These are phyloP conservation scores for Blennius ocellaris DNA, from an alignment of 2,113 vertebrate genomes.

Conservation along the genomic window DNA sequence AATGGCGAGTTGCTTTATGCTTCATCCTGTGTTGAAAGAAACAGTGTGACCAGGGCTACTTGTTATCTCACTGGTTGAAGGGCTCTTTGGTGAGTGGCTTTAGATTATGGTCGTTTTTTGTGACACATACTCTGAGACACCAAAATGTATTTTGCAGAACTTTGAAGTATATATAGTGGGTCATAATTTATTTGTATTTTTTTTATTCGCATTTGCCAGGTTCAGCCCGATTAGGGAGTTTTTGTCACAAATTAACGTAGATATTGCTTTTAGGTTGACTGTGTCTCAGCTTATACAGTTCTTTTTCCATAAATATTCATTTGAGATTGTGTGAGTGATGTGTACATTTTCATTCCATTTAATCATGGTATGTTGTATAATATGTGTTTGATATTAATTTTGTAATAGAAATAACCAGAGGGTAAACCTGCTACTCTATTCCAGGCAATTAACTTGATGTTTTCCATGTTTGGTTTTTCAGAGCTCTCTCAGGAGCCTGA, in stretches of 20 bases:
- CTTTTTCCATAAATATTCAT: not conserved
- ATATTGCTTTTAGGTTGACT: conserved; percentile 10
- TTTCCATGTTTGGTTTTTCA: conserved; percentile 22
- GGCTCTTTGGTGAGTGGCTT: no score
- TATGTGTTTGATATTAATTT: conserved; percentile 33
- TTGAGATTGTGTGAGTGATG: not conserved
- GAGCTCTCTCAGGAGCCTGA: not conserved
- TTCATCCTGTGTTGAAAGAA: no score
- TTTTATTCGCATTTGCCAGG: no score
- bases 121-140: no score
- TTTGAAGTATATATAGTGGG: no score
- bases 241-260: conserved; percentile 1
- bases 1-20: no score
- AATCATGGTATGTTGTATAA: conserved; percentile 41
- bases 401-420: conserved; percentile 19
- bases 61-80: no score
- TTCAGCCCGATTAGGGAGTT: not conserved
- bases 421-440: conserved; percentile 16
- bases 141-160: no score
- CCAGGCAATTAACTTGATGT: conserved; percentile 39
- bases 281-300: not conserved
- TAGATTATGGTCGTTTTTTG: no score
- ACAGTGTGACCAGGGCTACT: no score
- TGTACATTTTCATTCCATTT: conserved; percentile 11
- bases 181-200: no score